These are phyloP conservation scores for Neotragus pygmaeus DNA, from an alignment of 2,113 vertebrate species.

Conservation along the genomic window DNA sequence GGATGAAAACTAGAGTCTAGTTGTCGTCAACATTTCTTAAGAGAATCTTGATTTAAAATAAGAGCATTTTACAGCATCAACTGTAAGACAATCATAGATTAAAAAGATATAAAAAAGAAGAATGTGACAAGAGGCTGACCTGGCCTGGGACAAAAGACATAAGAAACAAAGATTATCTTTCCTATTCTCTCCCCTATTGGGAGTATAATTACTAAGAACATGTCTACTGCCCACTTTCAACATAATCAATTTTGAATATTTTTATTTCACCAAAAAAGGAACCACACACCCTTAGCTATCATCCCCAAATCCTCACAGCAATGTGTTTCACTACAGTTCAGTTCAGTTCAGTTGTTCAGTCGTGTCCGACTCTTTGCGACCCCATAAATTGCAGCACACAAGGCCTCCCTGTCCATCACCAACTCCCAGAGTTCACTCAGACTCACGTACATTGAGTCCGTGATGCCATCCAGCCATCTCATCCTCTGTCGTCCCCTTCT, in stretches of 20 bases:
- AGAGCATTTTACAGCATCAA: background rate
- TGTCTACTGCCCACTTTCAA: background rate
- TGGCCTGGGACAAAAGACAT: background rate
- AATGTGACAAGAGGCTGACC: background rate
- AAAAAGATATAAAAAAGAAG: background rate
- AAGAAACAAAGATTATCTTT: background rate
- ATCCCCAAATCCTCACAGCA: background rate
- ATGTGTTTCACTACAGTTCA: background rate
- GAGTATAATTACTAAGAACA: background rate
- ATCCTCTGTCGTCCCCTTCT: no score
- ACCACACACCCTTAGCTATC: background rate
- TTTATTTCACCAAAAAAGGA: background rate
- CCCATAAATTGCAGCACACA: no score
- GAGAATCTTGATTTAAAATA: background rate
- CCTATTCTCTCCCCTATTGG: background rate
- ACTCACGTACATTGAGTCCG: no score
- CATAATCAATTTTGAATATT: background rate
- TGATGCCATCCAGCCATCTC: no score
- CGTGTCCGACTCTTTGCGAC: no score
- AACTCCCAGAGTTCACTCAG: no score
- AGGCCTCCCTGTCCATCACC: no score
- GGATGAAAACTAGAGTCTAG: background rate
- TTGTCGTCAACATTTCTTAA: background rate
- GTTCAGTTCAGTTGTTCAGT: no score
- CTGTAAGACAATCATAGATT: background rate